Percentiles rank a stretch among this genome's conserved stretches.
Evolutionary conservation across 2,888 invertebrate species (phyloP).

Genomic region (Drosophila emarginata): DNA sequence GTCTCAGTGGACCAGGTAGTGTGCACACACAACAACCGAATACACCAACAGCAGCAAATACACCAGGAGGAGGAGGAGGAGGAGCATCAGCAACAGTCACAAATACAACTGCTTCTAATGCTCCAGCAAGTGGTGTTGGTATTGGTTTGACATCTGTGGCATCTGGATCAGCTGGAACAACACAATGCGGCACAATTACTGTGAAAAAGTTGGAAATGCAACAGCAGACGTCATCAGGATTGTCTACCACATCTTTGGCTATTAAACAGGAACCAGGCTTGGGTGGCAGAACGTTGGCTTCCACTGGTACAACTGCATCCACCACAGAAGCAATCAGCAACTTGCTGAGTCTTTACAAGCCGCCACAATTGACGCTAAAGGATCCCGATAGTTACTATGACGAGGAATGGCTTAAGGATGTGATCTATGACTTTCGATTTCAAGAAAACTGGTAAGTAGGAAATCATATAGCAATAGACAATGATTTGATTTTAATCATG

Average conservation of each 20-base stretch:
- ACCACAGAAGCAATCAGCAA: conserved; percentile 74
- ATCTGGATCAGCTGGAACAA: conserved; percentile 14
- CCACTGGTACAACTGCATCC: conserved; percentile 30
- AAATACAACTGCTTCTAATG: conserved; percentile 9
- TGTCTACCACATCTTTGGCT: conserved; percentile 12
- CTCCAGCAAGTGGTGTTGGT: background rate
- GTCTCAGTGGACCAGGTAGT: conserved; percentile 56
- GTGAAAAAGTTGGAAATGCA: conserved; percentile 80
- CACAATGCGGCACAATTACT: conserved; percentile 77
- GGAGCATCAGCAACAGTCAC: conserved; percentile 27
- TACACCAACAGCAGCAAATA: conserved; percentile 44
- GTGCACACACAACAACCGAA: conserved; percentile 72
- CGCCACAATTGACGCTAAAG: conserved; percentile 90
- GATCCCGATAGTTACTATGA: conserved; percentile 90
- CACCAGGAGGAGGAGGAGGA: conserved; percentile 27
- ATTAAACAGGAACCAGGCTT: conserved; percentile 65
- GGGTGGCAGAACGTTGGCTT: conserved; percentile 17
- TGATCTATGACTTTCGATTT: conserved; percentile 94
- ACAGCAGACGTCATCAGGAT: conserved; percentile 32
- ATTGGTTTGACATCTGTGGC: background rate
- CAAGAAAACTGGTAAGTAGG: conserved; percentile 91
- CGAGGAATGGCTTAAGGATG: conserved; percentile 91
- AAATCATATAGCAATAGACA: background rate
- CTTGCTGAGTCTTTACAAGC: conserved; percentile 84
- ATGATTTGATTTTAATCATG: background rate